Evolutionary conservation across 2,888 invertebrate genomes (phyloP).

Genomic region (Megamerina dolium): DNA sequence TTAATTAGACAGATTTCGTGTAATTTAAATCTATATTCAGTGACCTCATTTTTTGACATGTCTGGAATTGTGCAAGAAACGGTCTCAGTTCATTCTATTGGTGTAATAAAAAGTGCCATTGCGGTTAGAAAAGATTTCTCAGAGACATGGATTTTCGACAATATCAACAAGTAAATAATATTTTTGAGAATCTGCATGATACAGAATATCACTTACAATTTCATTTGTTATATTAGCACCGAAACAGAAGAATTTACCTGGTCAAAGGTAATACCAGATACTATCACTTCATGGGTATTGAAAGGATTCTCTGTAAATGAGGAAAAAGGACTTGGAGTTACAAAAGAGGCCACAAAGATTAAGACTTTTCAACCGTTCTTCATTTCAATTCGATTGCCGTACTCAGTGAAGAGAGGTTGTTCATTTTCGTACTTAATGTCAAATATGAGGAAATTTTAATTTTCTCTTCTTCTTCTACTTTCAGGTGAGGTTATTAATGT

Average conservation of each 20-base stretch:
- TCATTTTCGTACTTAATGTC: not conserved
- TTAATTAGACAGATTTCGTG: too few species aligned
- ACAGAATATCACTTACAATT: not conserved
- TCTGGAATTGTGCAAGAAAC: not conserved
- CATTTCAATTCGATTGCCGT: slow-evolving; percentile 78
- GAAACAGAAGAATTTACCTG: slow-evolving; percentile 31
- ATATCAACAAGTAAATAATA: slow-evolving; percentile 38
- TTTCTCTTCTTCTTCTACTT: not conserved
- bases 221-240: slow-evolving; percentile 19
- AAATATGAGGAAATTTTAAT: not conserved
- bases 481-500: slow-evolving; percentile 75
- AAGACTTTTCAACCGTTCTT: slow-evolving; percentile 78
- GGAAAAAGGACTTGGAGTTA: slow-evolving; percentile 67
- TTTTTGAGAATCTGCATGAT: slow-evolving; percentile 39
- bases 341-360: slow-evolving; percentile 59
- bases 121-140: slow-evolving; percentile 58
- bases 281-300: slow-evolving; percentile 76
- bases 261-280: slow-evolving; percentile 62
- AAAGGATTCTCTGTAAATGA: slow-evolving; percentile 74
- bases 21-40: too few species aligned
- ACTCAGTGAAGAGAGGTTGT: slow-evolving; percentile 71
- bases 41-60: too few species aligned
- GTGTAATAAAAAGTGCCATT: not conserved
- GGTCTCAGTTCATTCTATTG: slow-evolving; percentile 36
- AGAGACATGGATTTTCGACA: slow-evolving; percentile 63